Percentiles rank a stretch among this genome's conserved stretches.
Conservation (phyloP, 2,888 invertebrate species). For the Cyaniris semiargus region DNA sequence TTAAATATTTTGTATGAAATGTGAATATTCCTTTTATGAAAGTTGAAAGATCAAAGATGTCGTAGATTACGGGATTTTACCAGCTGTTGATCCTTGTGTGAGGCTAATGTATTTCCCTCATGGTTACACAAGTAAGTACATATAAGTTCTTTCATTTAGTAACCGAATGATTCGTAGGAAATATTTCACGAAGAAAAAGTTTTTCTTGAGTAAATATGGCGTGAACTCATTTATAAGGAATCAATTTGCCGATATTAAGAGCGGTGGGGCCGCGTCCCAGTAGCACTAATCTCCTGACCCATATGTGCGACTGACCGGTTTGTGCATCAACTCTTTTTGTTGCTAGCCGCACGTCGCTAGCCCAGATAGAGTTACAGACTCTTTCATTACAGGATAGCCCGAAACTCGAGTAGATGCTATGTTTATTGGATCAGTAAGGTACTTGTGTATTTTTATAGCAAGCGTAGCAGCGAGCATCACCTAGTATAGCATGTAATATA, state of each 20-base stretch:
- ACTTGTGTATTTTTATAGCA: neutral
- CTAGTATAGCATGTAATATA: neutral
- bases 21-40: constrained; percentile 26
- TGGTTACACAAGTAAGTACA: no score
- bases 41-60: constrained; percentile 8
- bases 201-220: constrained; percentile 30
- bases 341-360: constrained; percentile 38
- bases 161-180: neutral
- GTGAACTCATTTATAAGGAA: constrained; percentile 38
- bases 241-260: constrained; percentile 39
- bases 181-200: neutral
- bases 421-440: neutral
- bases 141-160: no score
- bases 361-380: neutral
- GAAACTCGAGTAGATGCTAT: neutral
- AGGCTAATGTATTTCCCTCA: neutral
- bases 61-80: neutral
- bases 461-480: neutral
- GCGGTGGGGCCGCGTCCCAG: constrained; percentile 48
- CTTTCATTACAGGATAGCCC: neutral
- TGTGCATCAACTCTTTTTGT: constrained; percentile 52
- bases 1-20: constrained; percentile 26
- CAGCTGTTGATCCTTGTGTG: neutral
- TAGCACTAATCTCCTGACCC: constrained; percentile 62
- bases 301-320: constrained; percentile 59